Conservation (phyloP, 2,113 vertebrate species). For the Tragulus kanchil region DNA sequence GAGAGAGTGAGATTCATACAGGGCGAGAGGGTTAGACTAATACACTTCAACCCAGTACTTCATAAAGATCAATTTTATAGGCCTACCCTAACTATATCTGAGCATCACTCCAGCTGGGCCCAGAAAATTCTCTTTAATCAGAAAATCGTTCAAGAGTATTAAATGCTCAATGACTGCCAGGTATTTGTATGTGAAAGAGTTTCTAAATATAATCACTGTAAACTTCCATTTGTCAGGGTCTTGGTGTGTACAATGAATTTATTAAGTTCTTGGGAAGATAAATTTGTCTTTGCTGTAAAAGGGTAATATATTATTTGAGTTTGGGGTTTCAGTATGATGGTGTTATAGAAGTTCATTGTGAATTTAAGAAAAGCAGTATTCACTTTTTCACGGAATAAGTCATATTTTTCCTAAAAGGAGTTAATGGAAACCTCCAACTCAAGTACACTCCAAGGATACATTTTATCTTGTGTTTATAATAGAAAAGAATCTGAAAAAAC, state of each 20-base stretch:
- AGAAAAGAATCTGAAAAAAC: no score
- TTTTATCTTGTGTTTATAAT: slow-evolving; percentile 60
- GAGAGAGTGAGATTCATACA: background rate
- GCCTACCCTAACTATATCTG: background rate
- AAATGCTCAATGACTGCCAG: background rate
- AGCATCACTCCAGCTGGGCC: background rate
- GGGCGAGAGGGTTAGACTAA: background rate
- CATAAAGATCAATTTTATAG: background rate
- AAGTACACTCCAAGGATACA: slow-evolving; percentile 25
- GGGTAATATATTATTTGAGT: background rate
- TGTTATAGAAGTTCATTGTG: background rate
- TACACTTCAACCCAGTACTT: background rate
- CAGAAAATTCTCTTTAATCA: slow-evolving; percentile 42
- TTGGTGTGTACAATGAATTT: background rate
- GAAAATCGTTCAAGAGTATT: slow-evolving; percentile 31
- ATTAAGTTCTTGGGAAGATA: slow-evolving; percentile 14
- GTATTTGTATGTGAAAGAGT: background rate
- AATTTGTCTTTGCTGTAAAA: slow-evolving; percentile 37
- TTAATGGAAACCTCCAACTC: slow-evolving; percentile 15
- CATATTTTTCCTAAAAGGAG: background rate
- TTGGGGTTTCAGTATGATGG: background rate
- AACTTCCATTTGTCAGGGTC: background rate
- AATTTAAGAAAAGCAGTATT: slow-evolving; percentile 20
- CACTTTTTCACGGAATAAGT: background rate
- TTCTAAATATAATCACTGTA: background rate